phyloP scores from a whole-genome alignment of 2,888 invertebrate species.

The Euplagia quadripunctaria region DNA sequence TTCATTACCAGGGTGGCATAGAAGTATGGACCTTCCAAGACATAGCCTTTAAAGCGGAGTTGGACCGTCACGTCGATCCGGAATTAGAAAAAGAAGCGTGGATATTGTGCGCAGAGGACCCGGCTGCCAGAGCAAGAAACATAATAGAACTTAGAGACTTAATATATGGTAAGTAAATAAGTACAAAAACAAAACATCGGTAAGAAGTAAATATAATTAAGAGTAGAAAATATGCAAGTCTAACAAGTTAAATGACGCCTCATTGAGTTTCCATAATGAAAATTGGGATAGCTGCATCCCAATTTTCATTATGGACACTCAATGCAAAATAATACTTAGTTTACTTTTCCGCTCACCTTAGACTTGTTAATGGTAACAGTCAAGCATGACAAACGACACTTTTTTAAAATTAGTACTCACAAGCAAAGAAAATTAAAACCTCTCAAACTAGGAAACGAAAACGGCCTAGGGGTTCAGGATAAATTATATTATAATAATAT shows the following conservation, averaged over 20 bases:
- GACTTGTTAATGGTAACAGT: not conserved
- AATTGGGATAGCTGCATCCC: no score
- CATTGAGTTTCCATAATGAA: no score
- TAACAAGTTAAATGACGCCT: not conserved
- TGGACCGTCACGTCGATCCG: conserved; percentile 74
- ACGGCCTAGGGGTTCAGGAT: no score
- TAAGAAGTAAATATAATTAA: not conserved
- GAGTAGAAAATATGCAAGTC: not conserved
- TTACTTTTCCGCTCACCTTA: not conserved
- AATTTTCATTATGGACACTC: no score
- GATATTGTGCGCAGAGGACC: conserved; percentile 71
- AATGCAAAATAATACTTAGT: not conserved
- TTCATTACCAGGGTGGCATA: conserved; percentile 49
- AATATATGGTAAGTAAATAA: conserved; percentile 72
- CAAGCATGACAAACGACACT: not conserved
- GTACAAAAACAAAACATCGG: not conserved
- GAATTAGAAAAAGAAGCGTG: conserved; percentile 74
- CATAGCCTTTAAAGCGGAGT: conserved; percentile 76
- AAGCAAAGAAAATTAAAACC: no score
- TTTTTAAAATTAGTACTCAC: no score
- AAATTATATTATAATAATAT: no score
- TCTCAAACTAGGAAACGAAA: no score
- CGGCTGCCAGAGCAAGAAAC: conserved; percentile 56
- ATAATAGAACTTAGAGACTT: conserved; percentile 72
- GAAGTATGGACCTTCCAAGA: conserved; percentile 73